These are phyloP conservation scores for Lagodon rhomboides DNA, from an alignment of 2,797 vertebrate genomes.

Conservation along the genomic window DNA sequence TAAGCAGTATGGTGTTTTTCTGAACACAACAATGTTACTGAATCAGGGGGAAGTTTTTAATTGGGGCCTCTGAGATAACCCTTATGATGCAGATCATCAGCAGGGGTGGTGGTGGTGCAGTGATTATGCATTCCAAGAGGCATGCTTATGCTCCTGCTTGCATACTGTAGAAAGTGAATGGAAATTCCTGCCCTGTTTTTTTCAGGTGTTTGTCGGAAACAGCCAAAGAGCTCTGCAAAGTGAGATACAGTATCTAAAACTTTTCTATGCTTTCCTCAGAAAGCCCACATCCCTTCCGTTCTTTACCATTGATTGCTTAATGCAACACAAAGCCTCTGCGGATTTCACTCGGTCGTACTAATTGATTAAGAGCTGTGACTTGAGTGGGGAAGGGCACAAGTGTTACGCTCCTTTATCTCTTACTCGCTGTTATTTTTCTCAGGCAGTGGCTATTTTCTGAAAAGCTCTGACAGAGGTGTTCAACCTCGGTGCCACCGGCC, in stretches of 20 bases:
- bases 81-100: constrained; percentile 55
- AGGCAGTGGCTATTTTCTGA: not conserved
- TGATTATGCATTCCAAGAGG: constrained; percentile 50
- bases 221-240: constrained; percentile 11
- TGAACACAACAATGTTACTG: constrained; percentile 49
- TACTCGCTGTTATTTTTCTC: constrained; percentile 7
- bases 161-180: constrained; percentile 37
- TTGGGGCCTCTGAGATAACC: constrained; percentile 69
- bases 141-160: constrained; percentile 37
- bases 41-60: constrained; percentile 70
- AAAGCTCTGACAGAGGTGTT: constrained; percentile 29
- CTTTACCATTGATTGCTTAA: constrained; percentile 51
- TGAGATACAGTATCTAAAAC: not conserved
- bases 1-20: constrained; percentile 47
- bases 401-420: not conserved
- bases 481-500: constrained; percentile 16
- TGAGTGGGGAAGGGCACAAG: not conserved
- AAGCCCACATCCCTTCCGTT: constrained; percentile 49
- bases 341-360: constrained; percentile 49
- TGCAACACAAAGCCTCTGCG: constrained; percentile 34
- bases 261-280: constrained; percentile 16
- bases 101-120: constrained; percentile 19
- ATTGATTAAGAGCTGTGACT: constrained; percentile 44
- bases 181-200: constrained; percentile 11
- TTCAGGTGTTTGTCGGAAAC: constrained; percentile 26